Evolutionary conservation across 2,888 invertebrate genomes (phyloP).

Genomic region (Lucinisca nassula): DNA sequence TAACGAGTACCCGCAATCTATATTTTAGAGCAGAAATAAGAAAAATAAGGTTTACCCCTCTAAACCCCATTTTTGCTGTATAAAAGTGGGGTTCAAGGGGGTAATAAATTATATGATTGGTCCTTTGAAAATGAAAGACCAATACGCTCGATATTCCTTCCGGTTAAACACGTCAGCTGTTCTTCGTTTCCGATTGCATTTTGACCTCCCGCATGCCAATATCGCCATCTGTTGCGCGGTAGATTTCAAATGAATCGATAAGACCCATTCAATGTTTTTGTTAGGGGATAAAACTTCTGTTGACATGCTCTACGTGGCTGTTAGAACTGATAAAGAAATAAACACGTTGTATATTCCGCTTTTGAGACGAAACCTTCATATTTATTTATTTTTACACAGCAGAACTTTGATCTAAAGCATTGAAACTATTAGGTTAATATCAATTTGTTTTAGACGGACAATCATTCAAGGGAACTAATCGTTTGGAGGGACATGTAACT

Average conservation of each 20-base stretch:
- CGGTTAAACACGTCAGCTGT: neutral
- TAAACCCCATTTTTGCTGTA: too few relatives aligned
- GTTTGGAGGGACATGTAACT: neutral
- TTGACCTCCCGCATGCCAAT: conserved; percentile 14
- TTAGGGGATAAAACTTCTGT: neutral
- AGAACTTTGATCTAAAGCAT: too few relatives aligned
- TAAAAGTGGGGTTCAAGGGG: too few relatives aligned
- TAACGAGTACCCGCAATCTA: too few relatives aligned
- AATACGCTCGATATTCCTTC: too few relatives aligned
- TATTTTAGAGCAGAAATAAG: too few relatives aligned
- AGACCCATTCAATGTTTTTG: neutral
- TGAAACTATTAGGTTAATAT: too few relatives aligned
- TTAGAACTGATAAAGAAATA: neutral
- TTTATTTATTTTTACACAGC: neutral
- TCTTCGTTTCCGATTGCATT: neutral
- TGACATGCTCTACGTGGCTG: neutral
- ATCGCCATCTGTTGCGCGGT: conserved; percentile 39
- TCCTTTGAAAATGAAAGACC: too few relatives aligned
- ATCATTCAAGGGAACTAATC: neutral
- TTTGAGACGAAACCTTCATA: neutral
- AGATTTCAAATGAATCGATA: conserved; percentile 26
- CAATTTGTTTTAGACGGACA: neutral
- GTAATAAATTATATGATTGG: too few relatives aligned
- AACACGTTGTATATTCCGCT: neutral
- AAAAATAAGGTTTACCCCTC: too few relatives aligned